Evolutionary conservation across 1,140 invertebrate species (phyloP).

Genomic region (Spodoptera litura): DNA sequence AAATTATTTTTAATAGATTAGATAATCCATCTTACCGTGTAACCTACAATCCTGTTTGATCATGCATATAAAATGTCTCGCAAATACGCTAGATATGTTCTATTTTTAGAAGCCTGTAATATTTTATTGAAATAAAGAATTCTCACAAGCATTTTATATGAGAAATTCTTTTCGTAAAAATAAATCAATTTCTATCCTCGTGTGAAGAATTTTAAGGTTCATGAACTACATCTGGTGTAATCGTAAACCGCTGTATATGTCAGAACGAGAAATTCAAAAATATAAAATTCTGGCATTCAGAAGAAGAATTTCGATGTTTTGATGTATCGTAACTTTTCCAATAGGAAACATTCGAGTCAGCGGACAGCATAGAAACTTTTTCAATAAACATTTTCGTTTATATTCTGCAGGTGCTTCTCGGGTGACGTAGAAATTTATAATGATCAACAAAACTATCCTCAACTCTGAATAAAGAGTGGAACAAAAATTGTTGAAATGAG

Average conservation of each 20-base stretch:
- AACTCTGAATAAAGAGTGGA: not conserved
- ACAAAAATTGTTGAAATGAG: slow-evolving; percentile 4
- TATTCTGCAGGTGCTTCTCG: slow-evolving; percentile 12
- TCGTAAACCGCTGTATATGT: not conserved
- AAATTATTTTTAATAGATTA: no score
- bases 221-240: no score
- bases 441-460: slow-evolving; percentile 28
- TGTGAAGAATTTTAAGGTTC: no score
- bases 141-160: no score
- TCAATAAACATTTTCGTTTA: slow-evolving; percentile 34
- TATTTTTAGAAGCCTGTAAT: no score
- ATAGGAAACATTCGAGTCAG: slow-evolving; percentile 13
- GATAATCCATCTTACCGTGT: no score
- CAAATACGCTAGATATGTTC: no score
- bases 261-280: not conserved
- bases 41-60: no score
- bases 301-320: slow-evolving; percentile 17
- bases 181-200: no score
- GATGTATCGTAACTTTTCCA: slow-evolving; percentile 44
- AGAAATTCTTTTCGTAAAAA: no score
- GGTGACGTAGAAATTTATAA: slow-evolving; percentile 4
- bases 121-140: no score
- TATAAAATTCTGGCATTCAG: not conserved
- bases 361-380: slow-evolving; percentile 31
- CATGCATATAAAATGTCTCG: no score